phyloP scores from a whole-genome alignment of 2,888 invertebrate genomes.

The Phortica magna region DNA sequence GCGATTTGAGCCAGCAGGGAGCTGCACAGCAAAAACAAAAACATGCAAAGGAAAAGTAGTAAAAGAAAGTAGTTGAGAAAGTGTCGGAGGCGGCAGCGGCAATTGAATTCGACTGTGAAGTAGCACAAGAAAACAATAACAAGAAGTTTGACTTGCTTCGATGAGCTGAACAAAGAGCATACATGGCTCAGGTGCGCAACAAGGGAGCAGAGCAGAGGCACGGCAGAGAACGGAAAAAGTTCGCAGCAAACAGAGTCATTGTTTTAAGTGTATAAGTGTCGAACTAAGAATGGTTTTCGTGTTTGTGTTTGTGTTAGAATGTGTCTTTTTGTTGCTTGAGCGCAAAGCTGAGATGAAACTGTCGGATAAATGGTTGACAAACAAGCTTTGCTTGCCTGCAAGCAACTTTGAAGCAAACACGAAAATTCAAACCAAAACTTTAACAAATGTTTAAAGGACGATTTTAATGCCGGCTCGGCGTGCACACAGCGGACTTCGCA shows the following conservation, averaged over 20 bases:
- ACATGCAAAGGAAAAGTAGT: conserved; percentile 26
- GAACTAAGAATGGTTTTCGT: no score
- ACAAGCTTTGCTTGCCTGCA: conserved; percentile 1
- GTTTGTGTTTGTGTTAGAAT: neutral
- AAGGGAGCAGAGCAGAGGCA: conserved; percentile 3
- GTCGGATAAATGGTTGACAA: conserved; percentile 15
- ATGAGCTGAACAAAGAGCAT: conserved; percentile 1
- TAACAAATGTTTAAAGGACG: no score
- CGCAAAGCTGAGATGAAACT: neutral
- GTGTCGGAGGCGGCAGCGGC: conserved; percentile 6
- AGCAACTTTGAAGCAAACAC: neutral
- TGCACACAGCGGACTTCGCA: no score
- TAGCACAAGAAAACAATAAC: conserved; percentile 4
- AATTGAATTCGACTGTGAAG: conserved; percentile 5
- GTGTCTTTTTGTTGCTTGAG: neutral
- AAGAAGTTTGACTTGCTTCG: neutral
- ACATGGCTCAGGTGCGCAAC: neutral
- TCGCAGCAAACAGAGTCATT: no score
- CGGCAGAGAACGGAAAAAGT: no score
- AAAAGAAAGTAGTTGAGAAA: conserved; percentile 45
- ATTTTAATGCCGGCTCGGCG: no score
- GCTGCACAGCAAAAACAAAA: conserved; percentile 31
- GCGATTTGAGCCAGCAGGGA: conserved; percentile 38
- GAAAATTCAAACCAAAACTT: neutral
- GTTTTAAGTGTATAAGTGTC: no score